Percentiles rank a stretch among this genome's conserved stretches.
Conservation (phyloP, 1,140 invertebrate genomes). For the Bombus cullumanus region DNA sequence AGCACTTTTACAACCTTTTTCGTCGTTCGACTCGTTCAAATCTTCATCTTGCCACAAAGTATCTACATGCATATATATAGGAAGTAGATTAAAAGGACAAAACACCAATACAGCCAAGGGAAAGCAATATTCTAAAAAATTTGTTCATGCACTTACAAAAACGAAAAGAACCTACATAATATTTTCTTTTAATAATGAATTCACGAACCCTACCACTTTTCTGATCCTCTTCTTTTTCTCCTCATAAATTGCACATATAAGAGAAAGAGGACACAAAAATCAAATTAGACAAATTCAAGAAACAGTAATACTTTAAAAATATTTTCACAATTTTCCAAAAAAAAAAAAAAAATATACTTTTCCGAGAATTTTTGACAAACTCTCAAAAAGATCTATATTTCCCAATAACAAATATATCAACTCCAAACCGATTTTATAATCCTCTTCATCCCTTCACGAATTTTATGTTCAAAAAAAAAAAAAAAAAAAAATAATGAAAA, state of each 20-base stretch:
- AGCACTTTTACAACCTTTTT: neutral
- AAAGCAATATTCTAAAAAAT: neutral
- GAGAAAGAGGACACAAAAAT: too few species aligned
- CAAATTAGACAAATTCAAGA: too few species aligned
- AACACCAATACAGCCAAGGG: too few species aligned
- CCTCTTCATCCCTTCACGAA: neutral
- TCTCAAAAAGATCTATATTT: neutral
- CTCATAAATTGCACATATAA: too few species aligned
- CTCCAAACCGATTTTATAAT: neutral
- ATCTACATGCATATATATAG: neutral
- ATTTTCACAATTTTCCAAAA: too few species aligned
- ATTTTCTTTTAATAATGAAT: too few species aligned
- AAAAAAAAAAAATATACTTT: too few species aligned
- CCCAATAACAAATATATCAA: neutral
- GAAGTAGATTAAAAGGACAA: neutral
- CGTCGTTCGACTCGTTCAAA: neutral
- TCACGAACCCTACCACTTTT: too few species aligned
- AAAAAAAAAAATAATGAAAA: neutral
- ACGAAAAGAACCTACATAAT: neutral
- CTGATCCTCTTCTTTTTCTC: too few species aligned
- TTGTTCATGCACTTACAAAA: neutral
- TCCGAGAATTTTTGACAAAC: neutral
- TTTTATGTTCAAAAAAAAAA: neutral
- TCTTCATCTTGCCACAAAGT: neutral
- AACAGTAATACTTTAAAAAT: too few species aligned